These are phyloP conservation scores for Hedychridium roseum DNA, from an alignment of 2,888 invertebrate species.

Conservation along the genomic window DNA sequence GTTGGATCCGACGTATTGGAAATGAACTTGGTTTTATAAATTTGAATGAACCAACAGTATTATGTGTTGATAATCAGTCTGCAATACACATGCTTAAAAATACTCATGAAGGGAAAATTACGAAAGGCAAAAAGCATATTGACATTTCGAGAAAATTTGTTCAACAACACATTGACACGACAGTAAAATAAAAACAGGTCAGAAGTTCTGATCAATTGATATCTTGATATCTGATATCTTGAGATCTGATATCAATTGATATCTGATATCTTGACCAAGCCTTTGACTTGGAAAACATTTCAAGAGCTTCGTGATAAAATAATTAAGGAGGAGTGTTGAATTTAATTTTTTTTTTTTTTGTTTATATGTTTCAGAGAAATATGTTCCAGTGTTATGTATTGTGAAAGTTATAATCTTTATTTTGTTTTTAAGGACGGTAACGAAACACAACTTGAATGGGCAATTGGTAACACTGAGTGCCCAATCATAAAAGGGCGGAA, in stretches of 20 bases:
- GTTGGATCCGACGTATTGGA: constrained; percentile 41
- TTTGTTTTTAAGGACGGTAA: no score
- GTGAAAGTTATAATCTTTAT: no score
- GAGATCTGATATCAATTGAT: no score
- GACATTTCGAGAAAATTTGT: constrained; percentile 45
- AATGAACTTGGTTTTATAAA: constrained; percentile 31
- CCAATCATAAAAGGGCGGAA: no score
- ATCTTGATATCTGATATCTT: no score
- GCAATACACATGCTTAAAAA: constrained; percentile 46
- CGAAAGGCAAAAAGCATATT: constrained; percentile 47
- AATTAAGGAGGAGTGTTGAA: constrained; percentile 39
- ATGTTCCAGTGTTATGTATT: no score
- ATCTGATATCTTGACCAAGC: constrained; percentile 42
- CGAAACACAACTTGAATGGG: no score
- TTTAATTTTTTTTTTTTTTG: no score
- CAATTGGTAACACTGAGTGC: no score
- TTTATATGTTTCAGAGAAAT: no score
- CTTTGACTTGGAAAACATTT: constrained; percentile 27
- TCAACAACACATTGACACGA: constrained; percentile 40
- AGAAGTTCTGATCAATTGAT: constrained; percentile 37
- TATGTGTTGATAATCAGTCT: constrained; percentile 43
- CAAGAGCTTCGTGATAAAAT: constrained; percentile 26
- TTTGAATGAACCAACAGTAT: constrained; percentile 28
- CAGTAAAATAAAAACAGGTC: constrained; percentile 35
- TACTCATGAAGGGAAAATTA: constrained; percentile 40